Conservation (phyloP, 2,797 vertebrate species). For the Tapirus indicus region DNA sequence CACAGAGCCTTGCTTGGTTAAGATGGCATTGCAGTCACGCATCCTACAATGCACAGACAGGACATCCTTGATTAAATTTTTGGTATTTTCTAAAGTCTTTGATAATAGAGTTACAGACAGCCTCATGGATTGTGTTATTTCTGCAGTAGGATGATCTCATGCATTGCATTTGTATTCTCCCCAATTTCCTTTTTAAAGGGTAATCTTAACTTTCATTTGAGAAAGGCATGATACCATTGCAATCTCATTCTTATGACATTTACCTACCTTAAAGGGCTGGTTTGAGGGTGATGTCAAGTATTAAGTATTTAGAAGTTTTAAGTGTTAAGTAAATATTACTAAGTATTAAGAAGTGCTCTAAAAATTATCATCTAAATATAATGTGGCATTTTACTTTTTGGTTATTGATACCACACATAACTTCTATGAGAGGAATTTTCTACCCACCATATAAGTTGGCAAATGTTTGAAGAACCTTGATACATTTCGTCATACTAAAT, state of each 20-base stretch:
- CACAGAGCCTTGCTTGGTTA: not conserved
- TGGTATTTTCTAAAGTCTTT: conserved; percentile 1
- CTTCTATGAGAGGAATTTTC: not conserved
- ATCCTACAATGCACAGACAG: not conserved
- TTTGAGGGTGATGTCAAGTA: not conserved
- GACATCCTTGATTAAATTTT: not conserved
- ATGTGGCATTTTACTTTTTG: not conserved
- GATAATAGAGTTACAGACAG: not conserved
- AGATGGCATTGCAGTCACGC: not conserved
- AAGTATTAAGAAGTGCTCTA: not conserved
- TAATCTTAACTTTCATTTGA: conserved; percentile 42
- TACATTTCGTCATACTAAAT: not conserved
- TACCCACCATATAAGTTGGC: not conserved
- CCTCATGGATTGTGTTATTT: conserved; percentile 11
- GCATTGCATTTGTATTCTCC: not conserved
- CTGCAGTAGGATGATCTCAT: not conserved
- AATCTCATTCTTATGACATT: conserved; percentile 3
- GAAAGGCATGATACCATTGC: not conserved
- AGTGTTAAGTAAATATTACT: too few species aligned
- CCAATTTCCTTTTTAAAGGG: conserved; percentile 28
- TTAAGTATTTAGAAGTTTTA: too few species aligned
- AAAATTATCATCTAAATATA: conserved; percentile 43
- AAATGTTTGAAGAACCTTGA: not conserved
- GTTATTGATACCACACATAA: not conserved
- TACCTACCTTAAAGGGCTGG: not conserved